Conservation (phyloP, 2,113 vertebrate species). For the Cryptoleucopteryx plumbea region DNA sequence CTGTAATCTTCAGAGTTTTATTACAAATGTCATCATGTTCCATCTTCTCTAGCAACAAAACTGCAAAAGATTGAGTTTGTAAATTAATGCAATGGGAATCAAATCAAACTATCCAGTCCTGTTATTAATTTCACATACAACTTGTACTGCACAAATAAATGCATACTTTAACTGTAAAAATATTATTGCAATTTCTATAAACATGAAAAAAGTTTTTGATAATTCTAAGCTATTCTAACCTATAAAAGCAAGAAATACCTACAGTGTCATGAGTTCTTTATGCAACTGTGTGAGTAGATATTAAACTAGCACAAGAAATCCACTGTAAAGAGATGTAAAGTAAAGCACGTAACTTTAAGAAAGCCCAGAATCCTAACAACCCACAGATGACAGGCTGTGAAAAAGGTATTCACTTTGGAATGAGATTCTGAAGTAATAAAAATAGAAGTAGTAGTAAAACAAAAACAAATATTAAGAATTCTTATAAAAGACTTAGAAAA, state of each 20-base stretch:
- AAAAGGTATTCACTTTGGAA: neutral
- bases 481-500: neutral
- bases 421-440: neutral
- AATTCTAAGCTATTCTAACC: neutral
- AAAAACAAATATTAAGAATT: neutral
- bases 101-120: neutral
- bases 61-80: conserved; percentile 61
- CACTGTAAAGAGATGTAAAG: neutral
- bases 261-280: neutral
- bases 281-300: neutral
- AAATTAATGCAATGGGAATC: neutral
- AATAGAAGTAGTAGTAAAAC: neutral
- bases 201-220: neutral
- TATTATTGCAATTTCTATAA: neutral
- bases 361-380: neutral
- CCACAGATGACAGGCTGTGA: neutral
- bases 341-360: neutral
- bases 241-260: neutral
- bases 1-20: conserved; percentile 95
- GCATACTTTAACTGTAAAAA: neutral
- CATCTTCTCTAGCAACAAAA: conserved; percentile 92
- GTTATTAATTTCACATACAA: neutral
- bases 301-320: neutral
- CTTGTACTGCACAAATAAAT: neutral
- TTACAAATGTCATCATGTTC: conserved; percentile 88